Conservation (phyloP, 2,888 invertebrate genomes). For the Cantharis lateralis region DNA sequence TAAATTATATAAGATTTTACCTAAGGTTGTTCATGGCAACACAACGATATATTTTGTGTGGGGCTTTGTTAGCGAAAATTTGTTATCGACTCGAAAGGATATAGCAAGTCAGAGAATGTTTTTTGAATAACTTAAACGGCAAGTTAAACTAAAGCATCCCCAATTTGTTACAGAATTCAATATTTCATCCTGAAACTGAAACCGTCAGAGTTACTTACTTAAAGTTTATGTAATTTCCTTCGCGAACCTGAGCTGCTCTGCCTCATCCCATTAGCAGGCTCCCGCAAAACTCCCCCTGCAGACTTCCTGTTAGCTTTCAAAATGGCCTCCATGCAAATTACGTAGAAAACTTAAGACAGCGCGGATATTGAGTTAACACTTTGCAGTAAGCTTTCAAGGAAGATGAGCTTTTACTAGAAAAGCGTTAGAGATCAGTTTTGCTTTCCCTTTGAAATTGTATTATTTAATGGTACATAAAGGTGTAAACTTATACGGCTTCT, state of each 20-base stretch:
- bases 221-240: constrained; percentile 56
- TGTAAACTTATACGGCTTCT: constrained; percentile 19
- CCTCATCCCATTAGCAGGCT: constrained; percentile 29
- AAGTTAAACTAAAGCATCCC: constrained; percentile 2
- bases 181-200: constrained; percentile 31
- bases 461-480: constrained; percentile 22
- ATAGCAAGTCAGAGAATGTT: not conserved
- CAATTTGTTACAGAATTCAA: constrained; percentile 24
- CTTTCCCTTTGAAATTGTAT: constrained; percentile 9
- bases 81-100: not conserved
- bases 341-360: constrained; percentile 57
- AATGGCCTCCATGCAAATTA: constrained; percentile 58
- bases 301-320: constrained; percentile 50
- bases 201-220: constrained; percentile 54
- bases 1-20: constrained; percentile 55
- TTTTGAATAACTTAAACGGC: not conserved
- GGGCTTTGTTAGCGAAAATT: not conserved
- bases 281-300: constrained; percentile 28
- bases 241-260: constrained; percentile 45
- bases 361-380: constrained; percentile 56
- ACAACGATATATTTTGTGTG: not conserved
- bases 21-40: constrained; percentile 44
- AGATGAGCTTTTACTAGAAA: constrained; percentile 29
- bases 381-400: constrained; percentile 32
- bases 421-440: constrained; percentile 28